Percentiles rank a stretch among this genome's conserved stretches.
Conservation (phyloP, 1,140 invertebrate species). For the Antheraea pernyi region DNA sequence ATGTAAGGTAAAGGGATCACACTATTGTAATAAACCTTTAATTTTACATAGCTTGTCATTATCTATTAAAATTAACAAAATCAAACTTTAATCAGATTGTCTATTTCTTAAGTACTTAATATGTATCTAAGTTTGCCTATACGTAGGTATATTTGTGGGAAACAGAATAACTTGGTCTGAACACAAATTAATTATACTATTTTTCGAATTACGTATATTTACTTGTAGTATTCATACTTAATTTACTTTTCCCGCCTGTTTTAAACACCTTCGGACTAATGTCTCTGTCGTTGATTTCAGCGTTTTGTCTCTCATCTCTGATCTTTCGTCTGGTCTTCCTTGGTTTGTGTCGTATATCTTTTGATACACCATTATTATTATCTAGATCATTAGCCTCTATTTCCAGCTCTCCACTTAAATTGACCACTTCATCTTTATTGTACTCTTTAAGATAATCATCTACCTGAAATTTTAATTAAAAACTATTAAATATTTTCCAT, state of each 20-base stretch:
- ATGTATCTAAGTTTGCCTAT: too few relatives aligned
- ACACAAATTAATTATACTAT: too few relatives aligned
- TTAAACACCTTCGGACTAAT: constrained; percentile 76
- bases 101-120: too few relatives aligned
- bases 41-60: too few relatives aligned
- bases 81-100: too few relatives aligned
- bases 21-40: too few relatives aligned
- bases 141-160: too few relatives aligned
- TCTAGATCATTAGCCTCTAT: constrained; percentile 73
- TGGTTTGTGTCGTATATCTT: constrained; percentile 65
- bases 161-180: too few relatives aligned
- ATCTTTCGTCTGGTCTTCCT: constrained; percentile 67
- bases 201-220: too few relatives aligned
- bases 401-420: constrained; percentile 74
- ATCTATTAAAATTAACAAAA: too few relatives aligned
- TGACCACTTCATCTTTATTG: constrained; percentile 75
- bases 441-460: constrained; percentile 78
- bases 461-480: constrained; percentile 40
- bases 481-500: background rate
- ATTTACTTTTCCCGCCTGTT: constrained; percentile 47
- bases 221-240: constrained; percentile 32
- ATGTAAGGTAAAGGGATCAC: too few relatives aligned
- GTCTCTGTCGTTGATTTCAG: constrained; percentile 58
- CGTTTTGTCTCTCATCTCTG: constrained; percentile 66
- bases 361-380: constrained; percentile 69